A percentile compares a stretch with the other conserved stretches of the same genome.
These are phyloP conservation scores for Taeniopygia guttata DNA, from an alignment of 2,797 vertebrate species.

Conservation along the genomic window DNA sequence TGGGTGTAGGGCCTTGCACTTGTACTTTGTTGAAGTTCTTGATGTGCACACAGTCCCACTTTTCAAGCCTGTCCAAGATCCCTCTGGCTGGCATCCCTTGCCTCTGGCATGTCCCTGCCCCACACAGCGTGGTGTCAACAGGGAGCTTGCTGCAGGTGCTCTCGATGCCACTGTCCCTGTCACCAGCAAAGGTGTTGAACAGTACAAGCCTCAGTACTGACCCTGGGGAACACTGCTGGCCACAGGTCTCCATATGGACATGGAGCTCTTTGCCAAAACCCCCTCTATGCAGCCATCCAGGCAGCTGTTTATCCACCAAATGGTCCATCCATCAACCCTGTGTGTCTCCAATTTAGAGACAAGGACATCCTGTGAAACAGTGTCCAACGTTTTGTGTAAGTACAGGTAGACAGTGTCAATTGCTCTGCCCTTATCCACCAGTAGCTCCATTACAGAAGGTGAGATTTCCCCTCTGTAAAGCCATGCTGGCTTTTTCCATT, in stretches of 20 bases:
- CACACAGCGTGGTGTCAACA: background rate
- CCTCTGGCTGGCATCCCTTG: background rate
- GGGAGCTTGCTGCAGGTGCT: background rate
- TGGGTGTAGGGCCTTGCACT: too few species aligned
- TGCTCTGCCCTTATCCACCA: background rate
- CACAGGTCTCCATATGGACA: background rate
- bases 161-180: background rate
- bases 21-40: too few species aligned
- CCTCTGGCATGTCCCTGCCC: background rate
- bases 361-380: too few species aligned
- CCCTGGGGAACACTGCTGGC: background rate
- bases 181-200: background rate
- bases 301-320: background rate
- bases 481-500: background rate
- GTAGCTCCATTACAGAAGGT: too few species aligned
- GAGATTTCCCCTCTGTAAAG: background rate
- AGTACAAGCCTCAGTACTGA: rapidly evolving
- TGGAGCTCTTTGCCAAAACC: background rate
- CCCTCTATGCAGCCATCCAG: background rate
- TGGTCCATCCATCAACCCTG: background rate
- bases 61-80: background rate
- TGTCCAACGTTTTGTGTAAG: too few species aligned
- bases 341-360: background rate
- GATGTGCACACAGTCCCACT: background rate
- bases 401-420: too few species aligned